Conservation (phyloP, 2,113 vertebrate genomes). For the Hirundichthys speculiger region DNA sequence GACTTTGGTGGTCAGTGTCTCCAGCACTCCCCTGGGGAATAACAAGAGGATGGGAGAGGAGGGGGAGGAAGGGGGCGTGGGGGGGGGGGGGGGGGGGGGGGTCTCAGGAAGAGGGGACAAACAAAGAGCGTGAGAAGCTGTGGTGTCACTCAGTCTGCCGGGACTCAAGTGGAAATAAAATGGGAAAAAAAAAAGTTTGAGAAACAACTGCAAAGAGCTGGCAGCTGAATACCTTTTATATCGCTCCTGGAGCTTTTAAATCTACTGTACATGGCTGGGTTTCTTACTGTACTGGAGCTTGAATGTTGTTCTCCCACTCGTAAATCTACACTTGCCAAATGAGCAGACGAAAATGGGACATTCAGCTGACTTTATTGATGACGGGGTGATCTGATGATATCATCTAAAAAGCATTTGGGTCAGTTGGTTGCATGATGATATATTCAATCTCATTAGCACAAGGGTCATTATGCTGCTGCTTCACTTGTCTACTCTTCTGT, state of each 20-base stretch:
- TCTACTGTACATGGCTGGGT: too few species aligned
- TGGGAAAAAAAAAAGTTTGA: slow-evolving; percentile 1
- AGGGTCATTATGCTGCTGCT: neutral
- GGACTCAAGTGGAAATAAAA: slow-evolving; percentile 20
- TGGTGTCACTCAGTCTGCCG: slow-evolving; percentile 37
- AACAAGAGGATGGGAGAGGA: too few species aligned
- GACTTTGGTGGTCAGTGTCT: too few species aligned
- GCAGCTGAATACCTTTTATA: too few species aligned
- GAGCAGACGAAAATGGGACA: neutral
- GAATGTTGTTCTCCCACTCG: too few species aligned
- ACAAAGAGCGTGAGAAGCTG: slow-evolving; percentile 65
- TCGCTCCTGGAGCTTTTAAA: too few species aligned
- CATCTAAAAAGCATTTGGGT: slow-evolving; percentile 29
- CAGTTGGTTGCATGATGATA: slow-evolving; percentile 16
- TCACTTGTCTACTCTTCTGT: neutral
- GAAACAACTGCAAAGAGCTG: neutral
- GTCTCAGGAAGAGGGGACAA: slow-evolving; percentile 42
- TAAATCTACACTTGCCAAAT: too few species aligned
- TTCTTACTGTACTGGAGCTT: too few species aligned
- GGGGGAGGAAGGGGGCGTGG: slow-evolving; percentile 20
- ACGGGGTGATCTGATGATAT: slow-evolving; percentile 8
- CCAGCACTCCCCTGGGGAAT: too few species aligned
- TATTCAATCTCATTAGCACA: slow-evolving; percentile 12
- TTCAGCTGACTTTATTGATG: neutral
- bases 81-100: slow-evolving; percentile 24